These are phyloP conservation scores for Quiscalus mexicanus DNA, from an alignment of 2,113 vertebrate genomes.

Conservation along the genomic window DNA sequence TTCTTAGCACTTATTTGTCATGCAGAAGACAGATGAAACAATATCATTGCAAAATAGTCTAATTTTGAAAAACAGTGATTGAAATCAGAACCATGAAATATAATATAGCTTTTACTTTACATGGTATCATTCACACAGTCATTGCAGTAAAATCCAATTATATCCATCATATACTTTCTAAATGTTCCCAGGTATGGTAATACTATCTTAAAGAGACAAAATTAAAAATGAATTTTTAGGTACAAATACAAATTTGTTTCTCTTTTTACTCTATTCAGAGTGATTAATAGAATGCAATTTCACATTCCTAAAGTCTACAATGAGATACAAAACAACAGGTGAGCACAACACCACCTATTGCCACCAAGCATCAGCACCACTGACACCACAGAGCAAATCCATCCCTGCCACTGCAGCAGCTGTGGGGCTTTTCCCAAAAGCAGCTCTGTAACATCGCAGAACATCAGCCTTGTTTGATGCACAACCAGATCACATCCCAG, in stretches of 20 bases:
- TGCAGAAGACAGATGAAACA: not conserved
- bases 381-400: not conserved
- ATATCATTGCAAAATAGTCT: not conserved
- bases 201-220: not conserved
- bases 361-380: not conserved
- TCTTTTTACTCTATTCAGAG: not conserved
- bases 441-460: not conserved
- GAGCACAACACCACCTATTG: not conserved
- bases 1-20: not conserved
- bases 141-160: slow-evolving; percentile 30
- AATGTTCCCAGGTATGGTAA: not conserved
- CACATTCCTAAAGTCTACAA: not conserved
- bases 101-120: not conserved
- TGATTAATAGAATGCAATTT: not conserved
- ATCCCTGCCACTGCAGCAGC: not conserved
- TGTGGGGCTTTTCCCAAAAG: not conserved
- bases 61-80: not conserved
- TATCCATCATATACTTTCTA: not conserved
- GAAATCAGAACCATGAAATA: slow-evolving; percentile 46
- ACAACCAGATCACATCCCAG: not conserved
- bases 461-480: not conserved
- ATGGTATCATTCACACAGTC: not conserved
- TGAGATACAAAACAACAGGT: not conserved
- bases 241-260: not conserved
- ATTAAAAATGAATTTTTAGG: not conserved